Evolutionary conservation across 2,888 invertebrate species (phyloP).

Genomic region (Amphiduros pacificus): DNA sequence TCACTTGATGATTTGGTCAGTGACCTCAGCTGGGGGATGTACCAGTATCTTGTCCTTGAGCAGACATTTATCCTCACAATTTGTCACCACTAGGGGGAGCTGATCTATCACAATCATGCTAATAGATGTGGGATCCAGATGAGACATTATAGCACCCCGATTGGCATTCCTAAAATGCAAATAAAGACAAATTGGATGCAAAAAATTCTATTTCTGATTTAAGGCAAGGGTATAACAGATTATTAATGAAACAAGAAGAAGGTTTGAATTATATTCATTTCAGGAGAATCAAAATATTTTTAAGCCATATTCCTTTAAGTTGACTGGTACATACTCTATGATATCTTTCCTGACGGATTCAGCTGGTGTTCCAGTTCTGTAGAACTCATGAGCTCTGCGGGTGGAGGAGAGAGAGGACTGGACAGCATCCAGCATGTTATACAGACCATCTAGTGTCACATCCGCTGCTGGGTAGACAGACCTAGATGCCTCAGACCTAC

Average conservation of each 20-base stretch:
- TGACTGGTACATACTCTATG: constrained; percentile 8
- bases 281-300: background rate
- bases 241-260: too few species aligned
- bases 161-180: constrained; percentile 24
- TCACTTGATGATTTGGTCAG: constrained; percentile 17
- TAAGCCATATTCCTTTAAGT: background rate
- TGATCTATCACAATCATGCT: constrained; percentile 29
- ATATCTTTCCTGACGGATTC: constrained; percentile 22
- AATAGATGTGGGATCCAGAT: constrained; percentile 22
- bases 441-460: constrained; percentile 20
- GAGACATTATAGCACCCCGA: constrained; percentile 18
- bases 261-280: background rate
- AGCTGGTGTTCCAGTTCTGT: constrained; percentile 13
- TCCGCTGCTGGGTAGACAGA: constrained; percentile 18
- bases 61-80: constrained; percentile 17
- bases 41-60: constrained; percentile 22
- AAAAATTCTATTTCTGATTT: too few species aligned
- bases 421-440: constrained; percentile 17
- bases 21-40: background rate
- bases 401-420: constrained; percentile 14
- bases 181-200: too few species aligned
- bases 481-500: too few species aligned
- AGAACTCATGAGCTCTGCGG: constrained; percentile 10
- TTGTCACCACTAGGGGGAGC: constrained; percentile 24
- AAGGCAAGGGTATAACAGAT: too few species aligned